Percentiles rank a stretch among this genome's conserved stretches.
Evolutionary conservation across 2,888 invertebrate genomes (phyloP).

Genomic region (Dugesia japonica): DNA sequence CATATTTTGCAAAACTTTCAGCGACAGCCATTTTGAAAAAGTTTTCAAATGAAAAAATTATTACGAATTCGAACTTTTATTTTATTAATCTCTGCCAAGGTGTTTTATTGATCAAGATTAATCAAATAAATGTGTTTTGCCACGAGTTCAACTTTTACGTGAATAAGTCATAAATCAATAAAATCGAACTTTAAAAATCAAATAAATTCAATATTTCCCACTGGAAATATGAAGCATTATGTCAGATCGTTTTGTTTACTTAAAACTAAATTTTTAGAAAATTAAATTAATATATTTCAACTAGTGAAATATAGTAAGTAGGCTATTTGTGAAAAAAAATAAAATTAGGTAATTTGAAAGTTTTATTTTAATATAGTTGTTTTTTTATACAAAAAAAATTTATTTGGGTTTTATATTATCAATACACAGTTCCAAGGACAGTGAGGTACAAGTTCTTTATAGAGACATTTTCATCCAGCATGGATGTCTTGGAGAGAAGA

Average conservation of each 20-base stretch:
- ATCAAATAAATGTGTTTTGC: background rate
- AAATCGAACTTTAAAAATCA: background rate
- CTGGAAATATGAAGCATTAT: background rate
- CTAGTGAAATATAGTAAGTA: background rate
- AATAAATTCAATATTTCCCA: background rate
- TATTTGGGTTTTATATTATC: background rate
- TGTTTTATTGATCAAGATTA: background rate
- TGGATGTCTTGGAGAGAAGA: slow-evolving; percentile 29
- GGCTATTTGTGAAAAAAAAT: background rate
- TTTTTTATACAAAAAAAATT: background rate
- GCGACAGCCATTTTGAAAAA: background rate
- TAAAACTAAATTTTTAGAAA: background rate
- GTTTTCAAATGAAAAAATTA: background rate
- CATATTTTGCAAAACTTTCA: background rate
- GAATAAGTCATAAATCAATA: background rate
- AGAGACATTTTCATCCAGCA: slow-evolving; percentile 17
- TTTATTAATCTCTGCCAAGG: background rate
- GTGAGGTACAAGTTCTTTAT: background rate
- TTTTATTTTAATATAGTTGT: background rate
- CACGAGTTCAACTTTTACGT: background rate
- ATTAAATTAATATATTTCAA: background rate
- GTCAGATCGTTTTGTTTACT: background rate
- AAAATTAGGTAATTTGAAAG: background rate
- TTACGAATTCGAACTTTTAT: background rate
- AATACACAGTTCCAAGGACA: slow-evolving; percentile 10